A percentile compares a stretch with the other conserved stretches of the same genome.
Conservation (phyloP, 2,888 invertebrate genomes). For the Agrochola litura region DNA sequence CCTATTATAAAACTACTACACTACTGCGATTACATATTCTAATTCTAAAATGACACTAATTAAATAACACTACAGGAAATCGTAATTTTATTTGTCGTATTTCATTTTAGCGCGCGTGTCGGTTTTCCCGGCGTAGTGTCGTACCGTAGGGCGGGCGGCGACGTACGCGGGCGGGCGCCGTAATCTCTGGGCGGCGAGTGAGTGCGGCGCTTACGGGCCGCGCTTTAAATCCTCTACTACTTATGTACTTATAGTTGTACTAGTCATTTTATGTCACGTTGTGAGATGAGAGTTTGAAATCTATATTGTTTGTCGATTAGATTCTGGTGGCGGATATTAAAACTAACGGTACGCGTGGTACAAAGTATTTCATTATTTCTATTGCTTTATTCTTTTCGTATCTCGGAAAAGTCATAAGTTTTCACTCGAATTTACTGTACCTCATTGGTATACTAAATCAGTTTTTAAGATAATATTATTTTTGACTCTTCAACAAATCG, state of each 20-base stretch:
- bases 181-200: constrained; percentile 80
- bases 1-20: constrained; percentile 15
- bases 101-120: constrained; percentile 54
- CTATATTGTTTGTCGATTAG: constrained; percentile 5
- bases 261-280: constrained; percentile 25
- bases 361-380: neutral
- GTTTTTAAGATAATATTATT: neutral
- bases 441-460: neutral
- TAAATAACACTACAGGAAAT: constrained; percentile 40
- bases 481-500: neutral
- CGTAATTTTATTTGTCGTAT: constrained; percentile 44
- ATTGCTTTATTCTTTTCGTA: neutral
- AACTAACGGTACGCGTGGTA: neutral
- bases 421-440: neutral
- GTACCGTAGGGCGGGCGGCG: constrained; percentile 62
- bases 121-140: constrained; percentile 49
- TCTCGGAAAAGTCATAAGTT: too few species aligned
- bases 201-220: constrained; percentile 64
- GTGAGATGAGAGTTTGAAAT: constrained; percentile 23
- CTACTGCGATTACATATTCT: constrained; percentile 23
- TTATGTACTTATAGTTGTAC: constrained; percentile 51
- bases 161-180: constrained; percentile 80
- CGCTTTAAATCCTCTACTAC: constrained; percentile 71
- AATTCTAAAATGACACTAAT: constrained; percentile 36
- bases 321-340: neutral